Evolutionary conservation across 1,140 invertebrate genomes (phyloP).

Genomic region (Bombus difficillimus): DNA sequence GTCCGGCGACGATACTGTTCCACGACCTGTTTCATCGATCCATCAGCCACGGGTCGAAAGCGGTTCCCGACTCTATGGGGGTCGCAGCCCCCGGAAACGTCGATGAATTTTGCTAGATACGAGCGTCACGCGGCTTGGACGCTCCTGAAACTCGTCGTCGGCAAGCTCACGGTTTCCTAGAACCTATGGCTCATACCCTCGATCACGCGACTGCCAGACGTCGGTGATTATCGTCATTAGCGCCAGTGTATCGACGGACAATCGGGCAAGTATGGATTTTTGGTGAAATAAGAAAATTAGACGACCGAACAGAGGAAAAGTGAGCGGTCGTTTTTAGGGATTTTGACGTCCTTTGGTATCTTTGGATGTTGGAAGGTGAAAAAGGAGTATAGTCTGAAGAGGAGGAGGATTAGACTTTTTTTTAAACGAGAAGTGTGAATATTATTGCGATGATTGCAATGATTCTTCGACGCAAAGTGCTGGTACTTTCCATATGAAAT

Average conservation of each 20-base stretch:
- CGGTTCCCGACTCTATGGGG: conserved; percentile 13
- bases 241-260: too few species aligned
- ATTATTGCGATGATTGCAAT: too few species aligned
- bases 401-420: neutral
- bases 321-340: neutral
- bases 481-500: neutral
- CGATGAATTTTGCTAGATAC: conserved; percentile 59
- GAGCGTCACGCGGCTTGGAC: conserved; percentile 21
- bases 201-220: conserved; percentile 35
- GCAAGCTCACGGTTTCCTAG: neutral
- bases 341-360: neutral
- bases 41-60: conserved; percentile 8
- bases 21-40: conserved; percentile 59
- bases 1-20: conserved; percentile 47
- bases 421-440: neutral
- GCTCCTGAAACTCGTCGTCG: neutral
- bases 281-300: neutral
- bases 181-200: neutral
- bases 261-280: neutral
- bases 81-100: conserved; percentile 43
- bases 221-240: conserved; percentile 34
- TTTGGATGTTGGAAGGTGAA: too few species aligned
- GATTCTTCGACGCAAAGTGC: neutral
- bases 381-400: too few species aligned
- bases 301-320: too few species aligned